These are phyloP conservation scores for Tangara arthus DNA, from an alignment of 2,797 vertebrate species.

Conservation along the genomic window DNA sequence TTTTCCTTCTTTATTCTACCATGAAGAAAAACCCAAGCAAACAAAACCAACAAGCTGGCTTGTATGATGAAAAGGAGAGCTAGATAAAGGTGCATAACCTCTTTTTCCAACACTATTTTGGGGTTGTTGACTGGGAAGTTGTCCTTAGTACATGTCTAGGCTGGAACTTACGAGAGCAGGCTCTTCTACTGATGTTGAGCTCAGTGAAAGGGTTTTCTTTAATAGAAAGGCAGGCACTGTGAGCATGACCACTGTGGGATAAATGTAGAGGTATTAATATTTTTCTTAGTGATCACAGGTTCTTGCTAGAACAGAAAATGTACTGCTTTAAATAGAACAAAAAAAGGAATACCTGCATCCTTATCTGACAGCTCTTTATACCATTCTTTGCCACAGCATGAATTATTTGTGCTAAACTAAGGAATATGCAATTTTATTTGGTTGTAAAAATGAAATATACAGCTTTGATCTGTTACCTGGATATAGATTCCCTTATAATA, in stretches of 20 bases:
- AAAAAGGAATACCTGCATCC: background rate
- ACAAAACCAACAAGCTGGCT: background rate
- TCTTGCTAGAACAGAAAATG: background rate
- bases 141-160: rapidly evolving
- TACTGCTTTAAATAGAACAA: background rate
- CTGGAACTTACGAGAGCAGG: background rate
- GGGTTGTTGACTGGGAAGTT: background rate
- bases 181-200: background rate
- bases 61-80: background rate
- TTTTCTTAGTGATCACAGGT: background rate
- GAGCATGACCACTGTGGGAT: background rate
- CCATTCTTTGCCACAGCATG: slow-evolving; percentile 3
- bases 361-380: background rate
- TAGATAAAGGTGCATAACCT: background rate
- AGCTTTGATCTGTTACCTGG: slow-evolving; percentile 58
- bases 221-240: background rate
- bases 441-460: slow-evolving; percentile 65
- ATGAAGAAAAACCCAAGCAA: rapidly evolving
- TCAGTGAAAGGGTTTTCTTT: background rate
- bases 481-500: slow-evolving; percentile 53
- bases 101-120: background rate
- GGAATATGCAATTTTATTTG: slow-evolving; percentile 37
- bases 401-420: slow-evolving; percentile 50
- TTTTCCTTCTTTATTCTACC: background rate
- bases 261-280: background rate